Base-by-base conservation (phyloP, 1,140 invertebrate genomes). In the Thaumatotibia leucotreta region DNA sequence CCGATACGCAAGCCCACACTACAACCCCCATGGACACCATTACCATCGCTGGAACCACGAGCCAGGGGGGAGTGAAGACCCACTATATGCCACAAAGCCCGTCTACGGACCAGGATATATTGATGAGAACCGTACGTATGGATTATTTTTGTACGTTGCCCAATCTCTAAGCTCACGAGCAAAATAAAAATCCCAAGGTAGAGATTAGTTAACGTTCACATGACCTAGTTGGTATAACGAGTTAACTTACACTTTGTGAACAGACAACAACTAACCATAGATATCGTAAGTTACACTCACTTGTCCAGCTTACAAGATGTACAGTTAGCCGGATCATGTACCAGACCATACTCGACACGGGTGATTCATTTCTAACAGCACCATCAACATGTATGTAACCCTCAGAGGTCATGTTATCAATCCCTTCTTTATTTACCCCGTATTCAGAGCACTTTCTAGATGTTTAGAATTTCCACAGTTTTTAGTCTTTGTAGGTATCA, bases 41-140 rank as follows among this genome's bases (percentile, higher is more conserved):
- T 83, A 84, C 69, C 88, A 86, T 31, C 86, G 82, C 63, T 88
- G 88, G 86, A 85, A 80, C 73, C 86, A 86, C 78, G 86, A 91
- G 72, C 88, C 87, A 10, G 88, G 88, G 76, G 88, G 88, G 63
- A 83, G 84, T 50, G 85, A 86, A 69, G 82, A 87, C 64, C 83
- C 88, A 1, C 80, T 88, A 14, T 89, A 88, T 70, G 88, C 87
- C 22, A 89, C 88, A 79, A 91, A 89, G 84, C 88, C 84, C 5
- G 85, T 91, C 84, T 91, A 88, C 81, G 88, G 88, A 45, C 78
- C 85, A 20, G 87, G 87, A 86, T 91, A 91, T 80, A 91, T 88
- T 76, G 88, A 91, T 79, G 88, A 91, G 63, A 88, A 88, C 80
- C 86, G 88, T 91, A 89, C 81, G 88, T 91, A 91, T 80, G 14